Base-by-base conservation (phyloP, 2,113 vertebrate genomes). In the Esox niger region DNA sequence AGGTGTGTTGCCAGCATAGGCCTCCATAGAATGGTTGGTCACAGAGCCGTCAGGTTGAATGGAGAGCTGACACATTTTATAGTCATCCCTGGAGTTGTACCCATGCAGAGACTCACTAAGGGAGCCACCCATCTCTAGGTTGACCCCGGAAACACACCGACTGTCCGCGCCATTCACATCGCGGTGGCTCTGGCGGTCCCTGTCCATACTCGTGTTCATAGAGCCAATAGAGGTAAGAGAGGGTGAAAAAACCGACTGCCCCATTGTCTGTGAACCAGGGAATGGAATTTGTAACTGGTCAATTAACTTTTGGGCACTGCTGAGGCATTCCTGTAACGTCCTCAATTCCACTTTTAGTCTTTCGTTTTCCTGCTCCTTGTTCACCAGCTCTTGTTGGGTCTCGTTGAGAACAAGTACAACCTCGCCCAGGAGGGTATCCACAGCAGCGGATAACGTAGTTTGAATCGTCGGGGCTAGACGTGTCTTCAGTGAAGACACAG, bases 31-130 rank as follows among this genome's bases (percentile, higher is more conserved):
- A 5, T 91, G 90, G 74, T 89, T 91, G 0, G 91, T 93, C 64
- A 93, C 91, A 1, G 91, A 92, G 0, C 91, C 91, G 35, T 93
- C 91, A 0, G 91, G 88, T 27, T 92, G 91, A 77, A 93, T 93
- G 4, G 91, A 92, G 25, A 92, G 90, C 79, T 91, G 91, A 56
- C 91, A 91, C 79, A 90, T 90, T 68, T 93, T 92, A 76, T 90
- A 90, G 4, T 93, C 91, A 1, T 91, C 89, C 38, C 88, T 81
- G 1, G 88, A 83, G 62, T 90, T 90, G 49, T 90, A 92, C 5
- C 88, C 90, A 1, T 90, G 90, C 64, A 92, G 85, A 1, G 90
- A 85, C 1, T 91, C 90, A 0, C 87, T 87, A 49, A 91, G 86
- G 0, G 90, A 78, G 13, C 87, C 88, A 3, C 87, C 74, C 0